Evolutionary conservation across 2,113 vertebrate species (phyloP).

Genomic region (Psophia crepitans): DNA sequence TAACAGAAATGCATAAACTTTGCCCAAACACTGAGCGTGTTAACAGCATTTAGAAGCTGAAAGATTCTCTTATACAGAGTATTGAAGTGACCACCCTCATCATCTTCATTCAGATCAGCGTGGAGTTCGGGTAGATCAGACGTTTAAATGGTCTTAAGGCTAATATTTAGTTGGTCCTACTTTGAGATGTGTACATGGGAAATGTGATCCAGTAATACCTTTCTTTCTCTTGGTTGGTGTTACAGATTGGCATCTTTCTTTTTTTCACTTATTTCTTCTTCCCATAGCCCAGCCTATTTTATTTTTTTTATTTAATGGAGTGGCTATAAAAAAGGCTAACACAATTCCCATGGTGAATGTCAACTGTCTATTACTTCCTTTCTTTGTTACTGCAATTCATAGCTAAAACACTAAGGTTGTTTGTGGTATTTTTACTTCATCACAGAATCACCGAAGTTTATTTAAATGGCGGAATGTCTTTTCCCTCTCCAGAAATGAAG

Average conservation of each 20-base stretch:
- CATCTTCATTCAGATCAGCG: background rate
- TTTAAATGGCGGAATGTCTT: background rate
- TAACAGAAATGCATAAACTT: background rate
- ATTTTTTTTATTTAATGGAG: rapidly evolving
- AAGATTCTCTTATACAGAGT: background rate
- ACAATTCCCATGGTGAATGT: background rate
- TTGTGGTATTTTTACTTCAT: background rate
- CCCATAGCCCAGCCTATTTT: background rate
- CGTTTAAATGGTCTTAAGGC: background rate
- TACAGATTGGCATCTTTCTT: background rate
- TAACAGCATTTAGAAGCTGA: background rate
- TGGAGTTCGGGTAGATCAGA: background rate
- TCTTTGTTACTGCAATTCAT: background rate
- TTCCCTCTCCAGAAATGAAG: background rate
- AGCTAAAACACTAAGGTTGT: background rate
- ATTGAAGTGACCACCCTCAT: background rate
- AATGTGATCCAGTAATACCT: background rate
- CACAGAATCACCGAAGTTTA: background rate
- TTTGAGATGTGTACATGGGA: background rate
- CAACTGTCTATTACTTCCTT: background rate
- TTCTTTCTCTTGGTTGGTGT: background rate
- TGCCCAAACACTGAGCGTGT: background rate
- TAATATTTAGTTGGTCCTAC: background rate
- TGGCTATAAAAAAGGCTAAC: background rate
- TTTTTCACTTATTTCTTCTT: background rate